phyloP scores from a whole-genome alignment of 2,888 invertebrate genomes.

The Drosophila ezoana region DNA sequence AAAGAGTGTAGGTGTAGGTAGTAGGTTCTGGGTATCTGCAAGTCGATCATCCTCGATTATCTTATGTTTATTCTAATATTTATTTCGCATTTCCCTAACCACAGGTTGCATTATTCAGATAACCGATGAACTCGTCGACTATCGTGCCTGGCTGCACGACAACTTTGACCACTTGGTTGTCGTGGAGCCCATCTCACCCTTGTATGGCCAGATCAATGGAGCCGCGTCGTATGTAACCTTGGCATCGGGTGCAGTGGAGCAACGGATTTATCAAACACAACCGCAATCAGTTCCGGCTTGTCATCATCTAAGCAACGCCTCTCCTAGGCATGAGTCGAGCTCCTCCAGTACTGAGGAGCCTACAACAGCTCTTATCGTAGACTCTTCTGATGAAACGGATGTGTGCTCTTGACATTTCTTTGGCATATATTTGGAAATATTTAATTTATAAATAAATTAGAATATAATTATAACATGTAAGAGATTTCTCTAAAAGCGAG shows the following conservation, averaged over 20 bases:
- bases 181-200: constrained; percentile 69
- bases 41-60: no score
- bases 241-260: constrained; percentile 59
- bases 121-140: constrained; percentile 94
- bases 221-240: constrained; percentile 62
- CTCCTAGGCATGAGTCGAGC: neutral
- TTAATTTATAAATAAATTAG: no score
- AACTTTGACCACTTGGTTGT: constrained; percentile 82
- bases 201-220: constrained; percentile 39
- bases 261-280: constrained; percentile 32
- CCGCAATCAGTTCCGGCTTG: neutral
- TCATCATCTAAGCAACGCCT: neutral
- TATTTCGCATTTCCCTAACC: neutral
- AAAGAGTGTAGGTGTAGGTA: no score
- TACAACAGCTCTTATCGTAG: neutral
- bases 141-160: constrained; percentile 85
- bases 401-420: neutral
- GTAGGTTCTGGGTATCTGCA: no score
- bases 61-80: neutral
- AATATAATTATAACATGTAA: no score
- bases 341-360: neutral
- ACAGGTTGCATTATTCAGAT: constrained; percentile 94
- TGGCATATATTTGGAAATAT: neutral
- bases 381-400: neutral
- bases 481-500: no score